Conservation (phyloP, 2,888 invertebrate genomes). For the Pristionchus exspectatus region DNA sequence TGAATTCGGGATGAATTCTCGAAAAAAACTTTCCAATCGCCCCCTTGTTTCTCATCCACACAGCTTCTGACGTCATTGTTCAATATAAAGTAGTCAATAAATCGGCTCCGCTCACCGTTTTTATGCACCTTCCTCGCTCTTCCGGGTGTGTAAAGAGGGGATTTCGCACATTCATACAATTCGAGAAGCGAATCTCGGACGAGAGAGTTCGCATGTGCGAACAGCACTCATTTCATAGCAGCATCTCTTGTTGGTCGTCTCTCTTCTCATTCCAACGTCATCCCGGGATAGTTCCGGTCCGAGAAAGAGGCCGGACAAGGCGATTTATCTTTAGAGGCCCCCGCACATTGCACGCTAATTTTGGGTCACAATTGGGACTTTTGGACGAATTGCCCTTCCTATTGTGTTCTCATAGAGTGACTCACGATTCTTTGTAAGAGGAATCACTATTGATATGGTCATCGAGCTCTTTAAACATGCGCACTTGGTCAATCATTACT, state of each 20-base stretch:
- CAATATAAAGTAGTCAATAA: constrained; percentile 41
- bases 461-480: neutral
- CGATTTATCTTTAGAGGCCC: constrained; percentile 24
- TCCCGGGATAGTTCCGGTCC: constrained; percentile 16
- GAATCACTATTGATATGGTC: neutral
- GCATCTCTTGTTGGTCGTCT: neutral
- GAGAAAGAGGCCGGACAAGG: neutral
- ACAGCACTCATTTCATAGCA: neutral
- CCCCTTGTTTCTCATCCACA: neutral
- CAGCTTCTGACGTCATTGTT: constrained; percentile 17
- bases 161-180: constrained; percentile 38
- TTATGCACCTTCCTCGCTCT: constrained; percentile 33
- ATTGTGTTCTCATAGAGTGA: neutral
- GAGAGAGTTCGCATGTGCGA: constrained; percentile 10
- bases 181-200: neutral
- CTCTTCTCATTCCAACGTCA: constrained; percentile 33
- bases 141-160: constrained; percentile 16
- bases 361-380: neutral
- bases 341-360: neutral
- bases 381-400: neutral
- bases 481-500: neutral
- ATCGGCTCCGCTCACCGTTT: constrained; percentile 36
- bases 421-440: neutral
- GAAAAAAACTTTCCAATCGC: neutral
- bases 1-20: too few relatives aligned